Conservation (phyloP, 1,140 invertebrate species). For the Caenorhabditis tropicalis region DNA sequence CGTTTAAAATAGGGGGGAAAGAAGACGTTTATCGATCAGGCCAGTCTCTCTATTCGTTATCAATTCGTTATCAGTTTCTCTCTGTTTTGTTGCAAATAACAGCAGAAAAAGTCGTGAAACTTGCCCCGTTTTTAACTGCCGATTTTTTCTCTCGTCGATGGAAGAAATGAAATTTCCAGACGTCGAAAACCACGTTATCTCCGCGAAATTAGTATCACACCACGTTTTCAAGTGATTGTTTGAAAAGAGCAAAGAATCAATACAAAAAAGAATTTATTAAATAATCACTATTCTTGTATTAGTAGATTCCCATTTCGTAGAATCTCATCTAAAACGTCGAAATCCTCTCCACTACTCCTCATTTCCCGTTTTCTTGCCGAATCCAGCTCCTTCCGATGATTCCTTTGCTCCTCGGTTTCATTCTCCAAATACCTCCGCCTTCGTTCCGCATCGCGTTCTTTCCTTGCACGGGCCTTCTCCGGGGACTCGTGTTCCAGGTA, state of each 20-base stretch:
- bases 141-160: background rate
- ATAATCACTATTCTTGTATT: too few relatives aligned
- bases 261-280: too few relatives aligned
- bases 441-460: background rate
- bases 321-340: too few relatives aligned
- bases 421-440: background rate
- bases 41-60: background rate
- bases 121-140: background rate
- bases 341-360: too few relatives aligned
- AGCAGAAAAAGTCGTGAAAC: background rate
- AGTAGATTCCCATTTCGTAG: too few relatives aligned
- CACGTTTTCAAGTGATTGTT: background rate
- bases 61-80: conserved; percentile 21
- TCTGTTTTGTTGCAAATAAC: conserved; percentile 22
- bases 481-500: background rate
- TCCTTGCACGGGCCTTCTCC: background rate
- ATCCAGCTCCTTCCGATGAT: background rate
- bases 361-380: background rate
- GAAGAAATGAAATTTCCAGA: background rate
- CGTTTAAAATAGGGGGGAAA: background rate
- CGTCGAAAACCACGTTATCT: background rate
- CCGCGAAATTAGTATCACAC: background rate
- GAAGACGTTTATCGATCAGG: conserved; percentile 11
- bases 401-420: background rate
- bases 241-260: background rate